These are phyloP conservation scores for Hipparchia sbordonii DNA, from an alignment of 2,888 invertebrate genomes.

Conservation along the genomic window DNA sequence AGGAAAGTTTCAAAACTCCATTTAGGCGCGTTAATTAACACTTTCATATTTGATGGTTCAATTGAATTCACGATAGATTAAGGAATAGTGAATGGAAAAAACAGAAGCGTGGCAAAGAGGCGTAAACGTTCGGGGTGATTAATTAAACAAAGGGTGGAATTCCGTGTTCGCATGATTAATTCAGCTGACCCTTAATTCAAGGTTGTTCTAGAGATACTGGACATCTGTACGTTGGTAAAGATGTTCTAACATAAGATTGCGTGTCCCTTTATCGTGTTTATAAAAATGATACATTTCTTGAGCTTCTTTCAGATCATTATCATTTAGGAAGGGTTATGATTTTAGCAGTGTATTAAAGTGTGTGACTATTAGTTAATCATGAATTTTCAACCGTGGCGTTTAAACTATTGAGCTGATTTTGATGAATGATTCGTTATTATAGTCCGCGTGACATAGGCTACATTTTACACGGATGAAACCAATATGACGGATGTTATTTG, in stretches of 20 bases:
- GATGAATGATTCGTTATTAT: too few relatives aligned
- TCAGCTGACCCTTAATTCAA: constrained; percentile 49
- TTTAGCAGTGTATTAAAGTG: too few relatives aligned
- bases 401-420: too few relatives aligned
- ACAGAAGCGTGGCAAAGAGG: constrained; percentile 34
- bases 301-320: too few relatives aligned
- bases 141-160: constrained; percentile 46
- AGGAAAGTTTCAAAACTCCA: constrained; percentile 3
- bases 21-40: constrained; percentile 28
- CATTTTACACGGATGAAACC: too few relatives aligned
- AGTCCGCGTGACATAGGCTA: too few relatives aligned
- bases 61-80: constrained; percentile 34
- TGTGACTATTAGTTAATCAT: too few relatives aligned
- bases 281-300: too few relatives aligned
- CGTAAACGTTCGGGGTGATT: constrained; percentile 43
- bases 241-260: background rate
- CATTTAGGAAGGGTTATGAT: too few relatives aligned
- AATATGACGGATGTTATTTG: too few relatives aligned
- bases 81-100: constrained; percentile 35
- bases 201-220: constrained; percentile 42
- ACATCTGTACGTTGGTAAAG: constrained; percentile 13
- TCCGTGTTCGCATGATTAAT: constrained; percentile 58
- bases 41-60: constrained; percentile 32
- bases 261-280: too few relatives aligned
- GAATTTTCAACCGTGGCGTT: too few relatives aligned